These are phyloP conservation scores for Burhinus oedicnemus DNA, from an alignment of 2,113 vertebrate species.

Conservation along the genomic window DNA sequence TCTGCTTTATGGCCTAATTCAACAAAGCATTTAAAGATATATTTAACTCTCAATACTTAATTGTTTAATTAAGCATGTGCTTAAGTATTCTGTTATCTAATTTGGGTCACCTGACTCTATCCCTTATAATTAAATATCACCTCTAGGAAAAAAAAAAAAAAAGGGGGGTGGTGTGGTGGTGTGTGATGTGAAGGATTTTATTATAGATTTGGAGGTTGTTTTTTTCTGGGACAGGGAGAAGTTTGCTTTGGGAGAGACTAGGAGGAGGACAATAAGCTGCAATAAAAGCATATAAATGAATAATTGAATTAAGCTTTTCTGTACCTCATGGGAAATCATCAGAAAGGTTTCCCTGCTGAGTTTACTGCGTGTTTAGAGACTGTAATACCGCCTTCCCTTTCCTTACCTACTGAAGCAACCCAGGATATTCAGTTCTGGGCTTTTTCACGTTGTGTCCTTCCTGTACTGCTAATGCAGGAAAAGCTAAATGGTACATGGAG, in stretches of 20 bases:
- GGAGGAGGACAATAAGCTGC: neutral
- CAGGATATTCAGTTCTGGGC: neutral
- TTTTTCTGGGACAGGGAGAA: neutral
- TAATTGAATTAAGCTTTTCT: constrained; percentile 17
- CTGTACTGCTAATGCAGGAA: fast-evolving
- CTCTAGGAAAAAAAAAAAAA: too few species aligned
- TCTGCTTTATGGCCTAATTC: neutral
- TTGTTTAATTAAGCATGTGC: neutral
- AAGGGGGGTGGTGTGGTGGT: too few species aligned
- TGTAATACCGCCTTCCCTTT: neutral
- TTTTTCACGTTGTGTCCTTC: neutral
- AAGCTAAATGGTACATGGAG: neutral
- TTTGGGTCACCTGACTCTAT: neutral
- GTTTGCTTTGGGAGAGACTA: neutral
- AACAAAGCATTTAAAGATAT: neutral
- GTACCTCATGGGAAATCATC: neutral
- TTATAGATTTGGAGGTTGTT: neutral
- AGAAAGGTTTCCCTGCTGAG: neutral
- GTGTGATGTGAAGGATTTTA: neutral
- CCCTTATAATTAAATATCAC: neutral
- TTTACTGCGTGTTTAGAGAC: neutral
- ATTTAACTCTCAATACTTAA: neutral
- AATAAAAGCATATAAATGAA: neutral
- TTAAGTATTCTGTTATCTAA: neutral
- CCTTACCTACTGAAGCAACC: neutral